Percentiles rank a stretch among this genome's conserved stretches.
Evolutionary conservation across 2,797 vertebrate genomes (phyloP).

Genomic region (Lycodopsis pacificus): DNA sequence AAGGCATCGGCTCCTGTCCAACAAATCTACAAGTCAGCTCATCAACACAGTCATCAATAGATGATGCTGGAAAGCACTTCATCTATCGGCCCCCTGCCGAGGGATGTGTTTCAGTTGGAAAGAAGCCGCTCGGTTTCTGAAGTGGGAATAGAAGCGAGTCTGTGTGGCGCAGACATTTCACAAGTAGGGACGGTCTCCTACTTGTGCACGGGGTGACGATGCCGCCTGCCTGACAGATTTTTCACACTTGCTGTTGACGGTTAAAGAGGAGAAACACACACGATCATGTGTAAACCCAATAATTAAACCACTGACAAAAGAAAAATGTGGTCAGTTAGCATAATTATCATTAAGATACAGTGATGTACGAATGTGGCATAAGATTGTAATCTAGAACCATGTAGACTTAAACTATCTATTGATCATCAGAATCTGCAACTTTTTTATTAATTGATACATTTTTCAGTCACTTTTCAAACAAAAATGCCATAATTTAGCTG

Average conservation of each 20-base stretch:
- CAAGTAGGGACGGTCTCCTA: conserved; percentile 43
- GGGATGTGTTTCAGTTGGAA: conserved; percentile 21
- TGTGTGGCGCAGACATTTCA: conserved; percentile 51
- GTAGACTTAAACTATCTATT: background rate
- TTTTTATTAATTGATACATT: background rate
- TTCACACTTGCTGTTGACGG: conserved; percentile 50
- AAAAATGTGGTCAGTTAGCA: background rate
- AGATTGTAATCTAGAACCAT: conserved; percentile 15
- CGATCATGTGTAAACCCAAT: conserved; percentile 15
- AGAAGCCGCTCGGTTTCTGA: conserved; percentile 31
- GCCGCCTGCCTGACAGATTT: conserved; percentile 56
- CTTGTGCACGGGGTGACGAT: conserved; percentile 43
- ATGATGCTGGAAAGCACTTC: conserved; percentile 45
- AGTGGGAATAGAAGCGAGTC: conserved; percentile 26
- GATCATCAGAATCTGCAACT: background rate
- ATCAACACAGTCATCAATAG: conserved; percentile 59
- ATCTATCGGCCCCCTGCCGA: conserved; percentile 38
- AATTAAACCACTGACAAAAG: conserved; percentile 19
- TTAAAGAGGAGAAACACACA: conserved; percentile 44
- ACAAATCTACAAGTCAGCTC: conserved; percentile 54
- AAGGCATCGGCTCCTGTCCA: conserved; percentile 35
- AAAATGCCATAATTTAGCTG: background rate
- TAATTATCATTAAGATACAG: conserved; percentile 27
- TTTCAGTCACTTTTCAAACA: conserved; percentile 2
- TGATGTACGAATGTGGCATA: background rate